A percentile compares a stretch with the other conserved stretches of the same genome.
Conservation (phyloP, 2,113 vertebrate species). For the Euleptes europaea region DNA sequence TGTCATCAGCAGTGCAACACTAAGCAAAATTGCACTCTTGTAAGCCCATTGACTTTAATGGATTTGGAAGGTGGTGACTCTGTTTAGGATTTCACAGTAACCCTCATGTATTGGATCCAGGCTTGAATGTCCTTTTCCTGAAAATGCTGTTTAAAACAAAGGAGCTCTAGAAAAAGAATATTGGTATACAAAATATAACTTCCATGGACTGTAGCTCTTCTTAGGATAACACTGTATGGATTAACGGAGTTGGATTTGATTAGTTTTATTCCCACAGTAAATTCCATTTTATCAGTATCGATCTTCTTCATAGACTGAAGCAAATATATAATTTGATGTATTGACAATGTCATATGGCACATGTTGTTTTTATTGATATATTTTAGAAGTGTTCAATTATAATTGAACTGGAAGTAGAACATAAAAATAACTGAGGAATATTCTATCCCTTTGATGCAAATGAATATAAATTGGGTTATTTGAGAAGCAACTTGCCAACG, state of each 20-base stretch:
- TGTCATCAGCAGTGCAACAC: not conserved
- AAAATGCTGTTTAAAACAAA: conserved; percentile 27
- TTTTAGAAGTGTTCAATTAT: not conserved
- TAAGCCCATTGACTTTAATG: too few species aligned
- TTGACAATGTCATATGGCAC: not conserved
- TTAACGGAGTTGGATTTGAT: not conserved
- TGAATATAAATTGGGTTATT: not conserved
- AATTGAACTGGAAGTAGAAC: not conserved
- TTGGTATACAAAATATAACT: not conserved
- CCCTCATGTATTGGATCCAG: not conserved
- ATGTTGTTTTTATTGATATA: not conserved
- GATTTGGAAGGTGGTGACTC: too few species aligned
- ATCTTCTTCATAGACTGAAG: not conserved
- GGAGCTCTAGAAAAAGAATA: conserved; percentile 8
- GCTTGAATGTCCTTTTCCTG: conserved; percentile 7
- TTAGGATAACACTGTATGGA: too few species aligned
- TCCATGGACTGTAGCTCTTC: not conserved
- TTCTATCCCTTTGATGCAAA: not conserved
- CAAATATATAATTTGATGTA: not conserved
- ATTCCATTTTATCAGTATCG: not conserved
- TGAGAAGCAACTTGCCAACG: not conserved
- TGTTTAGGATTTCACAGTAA: too few species aligned
- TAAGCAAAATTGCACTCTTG: too few species aligned
- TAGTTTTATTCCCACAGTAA: not conserved
- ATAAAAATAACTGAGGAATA: not conserved